Base-by-base conservation (phyloP, 2,888 invertebrate genomes). In the Encarsia formosa region DNA sequence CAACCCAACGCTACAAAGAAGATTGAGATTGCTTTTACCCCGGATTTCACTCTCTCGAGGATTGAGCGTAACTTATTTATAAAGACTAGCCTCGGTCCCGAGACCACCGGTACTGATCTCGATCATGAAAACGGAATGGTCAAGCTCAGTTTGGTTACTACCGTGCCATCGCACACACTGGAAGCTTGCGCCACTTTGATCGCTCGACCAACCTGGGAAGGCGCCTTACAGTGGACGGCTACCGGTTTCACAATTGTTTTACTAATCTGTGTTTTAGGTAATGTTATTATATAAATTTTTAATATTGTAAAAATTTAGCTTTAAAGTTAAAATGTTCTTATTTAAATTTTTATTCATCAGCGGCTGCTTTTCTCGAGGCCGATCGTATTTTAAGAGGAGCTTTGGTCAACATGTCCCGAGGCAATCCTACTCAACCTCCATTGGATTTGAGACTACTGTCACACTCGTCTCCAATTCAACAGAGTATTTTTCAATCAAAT, bases 11-110 rank as follows among this genome's bases (percentile, higher is more conserved):
- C 81, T 22, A 85, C 86, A 5, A 82, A 79, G 61, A 85, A 85
- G 69, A 82, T 94, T 50, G 90, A 92, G 64, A 88, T 94, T 57
- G 88, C 87, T 57, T 93, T 91, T 71, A 90, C 90, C 0, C 89
- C 93, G 1, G 93, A 93, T 75, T 90, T 92, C 67, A 89, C 91
- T 0, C 75, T 89, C 63, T 82, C 88, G 0, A 81, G 86, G 57
- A 81, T 91, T 32, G 82, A 85, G 56, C 77, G 86, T 42, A 78
- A 79, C 5, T 74, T 88, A 11, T 75, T 80, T 50, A 74, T 86
- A 42, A 73, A 78, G 22, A 86, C 85, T 8, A 85, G 83, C 64
- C 71, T 85, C 22, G 80, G 68, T 4, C 57, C 54, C 19, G 61
- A 60, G 38, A 52, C 19, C 15, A 4, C 24, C 15, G 49, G 19